Evolutionary conservation across 2,888 invertebrate species (phyloP).

Genomic region (Hetaerina titia): DNA sequence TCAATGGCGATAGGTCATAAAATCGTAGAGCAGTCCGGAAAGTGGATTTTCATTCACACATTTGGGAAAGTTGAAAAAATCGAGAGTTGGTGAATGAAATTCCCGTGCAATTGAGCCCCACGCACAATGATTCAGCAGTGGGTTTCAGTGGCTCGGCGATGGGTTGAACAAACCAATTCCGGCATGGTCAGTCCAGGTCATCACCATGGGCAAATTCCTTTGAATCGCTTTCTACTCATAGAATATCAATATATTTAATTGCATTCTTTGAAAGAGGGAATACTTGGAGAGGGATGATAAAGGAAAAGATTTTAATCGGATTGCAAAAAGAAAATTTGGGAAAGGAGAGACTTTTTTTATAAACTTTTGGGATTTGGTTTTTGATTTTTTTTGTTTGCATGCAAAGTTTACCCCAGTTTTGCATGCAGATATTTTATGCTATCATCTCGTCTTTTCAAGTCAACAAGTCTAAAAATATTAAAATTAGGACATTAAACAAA

Average conservation of each 20-base stretch:
- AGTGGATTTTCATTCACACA: constrained; percentile 56
- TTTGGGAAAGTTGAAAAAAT: constrained; percentile 36
- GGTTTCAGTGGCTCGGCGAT: constrained; percentile 62
- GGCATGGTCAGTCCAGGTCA: constrained; percentile 65
- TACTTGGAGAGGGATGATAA: constrained; percentile 48
- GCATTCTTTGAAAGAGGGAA: not conserved
- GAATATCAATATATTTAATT: constrained; percentile 45
- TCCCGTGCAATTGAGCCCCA: constrained; percentile 65
- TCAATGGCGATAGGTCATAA: constrained; percentile 60
- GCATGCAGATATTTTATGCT: constrained; percentile 26
- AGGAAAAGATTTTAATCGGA: constrained; percentile 24
- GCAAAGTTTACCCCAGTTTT: constrained; percentile 57
- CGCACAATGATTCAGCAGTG: constrained; percentile 65
- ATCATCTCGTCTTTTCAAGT: constrained; percentile 45
- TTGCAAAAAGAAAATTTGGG: constrained; percentile 46
- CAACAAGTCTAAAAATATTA: constrained; percentile 47
- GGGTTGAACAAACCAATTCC: constrained; percentile 58
- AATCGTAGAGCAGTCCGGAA: constrained; percentile 60
- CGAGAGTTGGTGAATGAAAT: constrained; percentile 58
- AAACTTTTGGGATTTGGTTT: not conserved
- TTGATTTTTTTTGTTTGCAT: constrained; percentile 57
- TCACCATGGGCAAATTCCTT: constrained; percentile 32
- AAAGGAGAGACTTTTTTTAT: constrained; percentile 42
- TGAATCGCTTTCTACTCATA: constrained; percentile 23
- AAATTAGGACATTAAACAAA: constrained; percentile 17